Conservation (phyloP, 2,113 vertebrate species). For the Ia io region DNA sequence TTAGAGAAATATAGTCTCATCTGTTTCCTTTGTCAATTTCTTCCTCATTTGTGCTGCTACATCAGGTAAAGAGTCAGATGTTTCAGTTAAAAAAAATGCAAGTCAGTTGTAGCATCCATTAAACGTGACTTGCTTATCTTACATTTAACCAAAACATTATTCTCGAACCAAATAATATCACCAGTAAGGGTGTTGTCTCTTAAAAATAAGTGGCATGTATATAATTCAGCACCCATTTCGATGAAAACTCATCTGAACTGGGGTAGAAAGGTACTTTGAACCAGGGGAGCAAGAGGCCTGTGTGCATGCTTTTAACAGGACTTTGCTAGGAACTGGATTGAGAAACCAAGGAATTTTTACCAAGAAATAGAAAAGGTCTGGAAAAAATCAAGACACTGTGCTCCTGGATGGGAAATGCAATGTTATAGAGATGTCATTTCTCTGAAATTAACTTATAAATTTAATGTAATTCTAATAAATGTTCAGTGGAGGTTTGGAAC, state of each 20-base stretch:
- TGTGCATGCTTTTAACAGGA: not conserved
- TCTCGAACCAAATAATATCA: not conserved
- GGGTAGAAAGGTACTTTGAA: not conserved
- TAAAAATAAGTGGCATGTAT: accelerated
- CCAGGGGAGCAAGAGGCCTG: not conserved
- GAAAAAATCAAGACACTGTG: not conserved
- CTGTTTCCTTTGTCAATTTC: not conserved
- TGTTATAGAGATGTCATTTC: not conserved
- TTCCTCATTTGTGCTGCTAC: not conserved
- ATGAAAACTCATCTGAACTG: accelerated
- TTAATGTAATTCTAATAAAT: not conserved
- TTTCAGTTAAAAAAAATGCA: not conserved
- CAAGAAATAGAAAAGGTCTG: not conserved
- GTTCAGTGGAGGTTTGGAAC: not conserved
- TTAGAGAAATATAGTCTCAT: not conserved
- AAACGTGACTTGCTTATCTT: not conserved
- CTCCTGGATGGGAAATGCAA: not conserved
- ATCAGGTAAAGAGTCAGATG: no score
- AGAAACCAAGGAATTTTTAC: not conserved
- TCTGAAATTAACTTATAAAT: not conserved
- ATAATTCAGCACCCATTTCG: accelerated
- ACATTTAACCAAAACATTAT: not conserved
- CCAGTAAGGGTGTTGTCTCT: not conserved
- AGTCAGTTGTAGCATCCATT: not conserved
- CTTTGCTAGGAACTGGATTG: not conserved